Percentiles rank a stretch among this genome's conserved stretches.
These are phyloP conservation scores for Hassar affinis DNA, from an alignment of 2,113 vertebrate genomes.

Conservation along the genomic window DNA sequence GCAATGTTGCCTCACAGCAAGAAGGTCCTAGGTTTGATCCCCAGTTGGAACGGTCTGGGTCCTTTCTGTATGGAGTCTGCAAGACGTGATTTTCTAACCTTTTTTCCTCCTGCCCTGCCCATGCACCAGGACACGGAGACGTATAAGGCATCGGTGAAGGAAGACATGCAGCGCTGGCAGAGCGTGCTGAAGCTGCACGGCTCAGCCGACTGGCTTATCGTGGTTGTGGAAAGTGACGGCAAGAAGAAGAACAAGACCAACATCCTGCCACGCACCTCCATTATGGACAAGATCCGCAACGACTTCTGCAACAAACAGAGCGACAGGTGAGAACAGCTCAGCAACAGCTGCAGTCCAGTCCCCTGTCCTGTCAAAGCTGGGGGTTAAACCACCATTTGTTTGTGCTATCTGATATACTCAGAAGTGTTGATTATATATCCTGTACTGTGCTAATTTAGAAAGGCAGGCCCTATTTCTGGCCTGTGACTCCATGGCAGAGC, in stretches of 20 bases:
- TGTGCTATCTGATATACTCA: conserved; percentile 17
- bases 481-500: conserved; percentile 16
- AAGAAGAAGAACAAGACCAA: conserved; percentile 99
- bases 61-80: too few species aligned
- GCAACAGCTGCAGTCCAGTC: background rate
- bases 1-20: too few species aligned
- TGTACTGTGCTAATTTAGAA: conserved; percentile 25
- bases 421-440: background rate
- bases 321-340: conserved; percentile 79
- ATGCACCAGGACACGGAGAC: conserved; percentile 85
- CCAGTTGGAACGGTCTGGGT: too few species aligned
- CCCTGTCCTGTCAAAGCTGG: background rate
- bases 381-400: background rate
- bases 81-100: background rate
- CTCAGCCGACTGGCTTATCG: conserved; percentile 92
- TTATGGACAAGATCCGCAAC: conserved; percentile 97
- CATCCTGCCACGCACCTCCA: conserved; percentile 93
- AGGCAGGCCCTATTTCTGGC: conserved; percentile 39
- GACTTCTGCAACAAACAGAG: conserved; percentile 99
- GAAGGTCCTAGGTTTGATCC: too few species aligned
- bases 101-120: background rate
- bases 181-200: conserved; percentile 81
- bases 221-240: conserved; percentile 90
- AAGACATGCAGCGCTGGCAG: conserved; percentile 97
- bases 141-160: conserved; percentile 91